Conservation (phyloP, 2,797 vertebrate genomes). For the Leuciscus waleckii region DNA sequence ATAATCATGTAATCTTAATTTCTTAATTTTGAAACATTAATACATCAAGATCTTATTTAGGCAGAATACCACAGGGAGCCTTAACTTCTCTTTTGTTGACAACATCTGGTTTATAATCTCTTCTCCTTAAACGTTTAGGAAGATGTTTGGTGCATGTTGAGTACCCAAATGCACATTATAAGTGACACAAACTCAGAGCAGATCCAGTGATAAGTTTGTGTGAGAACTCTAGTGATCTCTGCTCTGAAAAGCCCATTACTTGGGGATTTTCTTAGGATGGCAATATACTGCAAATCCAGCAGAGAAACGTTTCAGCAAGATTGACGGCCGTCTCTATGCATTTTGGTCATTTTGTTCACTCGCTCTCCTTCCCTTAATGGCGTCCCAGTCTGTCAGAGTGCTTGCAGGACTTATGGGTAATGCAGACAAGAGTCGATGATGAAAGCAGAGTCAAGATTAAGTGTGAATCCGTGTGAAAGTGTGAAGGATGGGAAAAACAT, state of each 20-base stretch:
- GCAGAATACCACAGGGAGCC: too few species aligned
- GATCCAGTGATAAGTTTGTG: neutral
- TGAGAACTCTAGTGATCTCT: constrained; percentile 11
- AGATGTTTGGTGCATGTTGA: neutral
- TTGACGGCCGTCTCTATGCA: constrained; percentile 55
- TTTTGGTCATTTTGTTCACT: constrained; percentile 45
- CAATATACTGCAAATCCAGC: constrained; percentile 53
- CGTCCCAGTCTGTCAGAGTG: constrained; percentile 46
- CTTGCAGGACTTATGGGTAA: constrained; percentile 31
- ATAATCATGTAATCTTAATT: too few species aligned
- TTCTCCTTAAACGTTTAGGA: neutral
- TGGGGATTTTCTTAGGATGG: constrained; percentile 33
- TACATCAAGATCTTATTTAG: too few species aligned
- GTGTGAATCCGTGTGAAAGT: constrained; percentile 47
- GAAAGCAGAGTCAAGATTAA: constrained; percentile 53
- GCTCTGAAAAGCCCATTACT: constrained; percentile 44
- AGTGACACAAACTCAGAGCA: neutral
- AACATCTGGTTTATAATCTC: too few species aligned
- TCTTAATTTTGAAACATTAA: too few species aligned
- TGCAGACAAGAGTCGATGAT: constrained; percentile 47
- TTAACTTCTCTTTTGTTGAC: too few species aligned
- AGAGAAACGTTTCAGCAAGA: constrained; percentile 54
- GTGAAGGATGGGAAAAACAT: constrained; percentile 56
- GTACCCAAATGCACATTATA: neutral
- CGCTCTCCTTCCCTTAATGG: constrained; percentile 42